Evolutionary conservation across 2,113 vertebrate species (phyloP).

Genomic region (Papio anubis): DNA sequence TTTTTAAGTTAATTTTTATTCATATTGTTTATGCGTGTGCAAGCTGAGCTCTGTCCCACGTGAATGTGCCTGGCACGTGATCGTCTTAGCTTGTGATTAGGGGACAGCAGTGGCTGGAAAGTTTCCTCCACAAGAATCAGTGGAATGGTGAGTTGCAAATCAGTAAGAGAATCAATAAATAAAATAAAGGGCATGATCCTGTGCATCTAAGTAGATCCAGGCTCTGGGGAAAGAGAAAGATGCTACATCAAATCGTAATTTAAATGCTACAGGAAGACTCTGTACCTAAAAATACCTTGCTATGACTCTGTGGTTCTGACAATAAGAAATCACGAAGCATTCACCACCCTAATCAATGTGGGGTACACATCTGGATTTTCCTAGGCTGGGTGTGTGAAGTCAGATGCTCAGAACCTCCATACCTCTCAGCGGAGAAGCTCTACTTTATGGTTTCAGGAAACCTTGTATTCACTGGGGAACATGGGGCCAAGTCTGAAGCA

Average conservation of each 20-base stretch:
- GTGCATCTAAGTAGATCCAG: not conserved
- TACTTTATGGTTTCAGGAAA: not conserved
- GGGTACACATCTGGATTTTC: not conserved
- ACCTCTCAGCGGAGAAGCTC: not conserved
- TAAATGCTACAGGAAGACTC: not conserved
- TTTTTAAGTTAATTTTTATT: conserved; percentile 66
- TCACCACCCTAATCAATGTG: accelerated
- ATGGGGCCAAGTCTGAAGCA: not conserved
- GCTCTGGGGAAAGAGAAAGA: not conserved
- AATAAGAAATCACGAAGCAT: not conserved
- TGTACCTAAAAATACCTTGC: not conserved
- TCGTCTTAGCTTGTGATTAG: not conserved
- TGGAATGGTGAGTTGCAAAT: not conserved
- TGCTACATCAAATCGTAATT: not conserved
- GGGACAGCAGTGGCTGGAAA: not conserved
- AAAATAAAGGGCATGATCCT: not conserved
- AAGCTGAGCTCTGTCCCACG: not conserved
- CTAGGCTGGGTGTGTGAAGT: not conserved
- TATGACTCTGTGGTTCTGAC: too few relatives aligned
- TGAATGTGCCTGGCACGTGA: not conserved
- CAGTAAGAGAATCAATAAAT: not conserved
- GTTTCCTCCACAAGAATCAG: not conserved
- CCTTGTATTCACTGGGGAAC: too few relatives aligned
- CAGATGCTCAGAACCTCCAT: not conserved
- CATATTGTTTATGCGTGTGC: not conserved